Percentiles rank a stretch among this genome's conserved stretches.
Conservation (phyloP, 2,113 vertebrate genomes). For the Caloenas nicobarica region DNA sequence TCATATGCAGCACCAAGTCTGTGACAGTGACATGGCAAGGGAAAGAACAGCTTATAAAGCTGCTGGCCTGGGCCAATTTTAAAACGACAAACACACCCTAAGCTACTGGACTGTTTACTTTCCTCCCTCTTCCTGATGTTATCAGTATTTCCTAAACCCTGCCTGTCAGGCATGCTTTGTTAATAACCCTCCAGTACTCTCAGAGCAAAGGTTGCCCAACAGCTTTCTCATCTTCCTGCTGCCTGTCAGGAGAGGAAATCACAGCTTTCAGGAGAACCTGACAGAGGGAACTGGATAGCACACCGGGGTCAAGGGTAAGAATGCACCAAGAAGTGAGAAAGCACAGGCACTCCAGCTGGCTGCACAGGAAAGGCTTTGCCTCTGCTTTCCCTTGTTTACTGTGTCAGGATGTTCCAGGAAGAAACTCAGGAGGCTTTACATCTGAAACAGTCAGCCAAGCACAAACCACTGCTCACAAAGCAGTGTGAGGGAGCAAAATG, state of each 20-base stretch:
- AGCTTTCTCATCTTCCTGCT: conserved; percentile 82
- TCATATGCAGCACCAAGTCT: neutral
- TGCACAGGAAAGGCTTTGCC: conserved; percentile 69
- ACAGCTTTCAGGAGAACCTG: conserved; percentile 68
- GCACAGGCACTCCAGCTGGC: conserved; percentile 68
- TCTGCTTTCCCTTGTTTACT: conserved; percentile 67
- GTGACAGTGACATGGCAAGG: neutral
- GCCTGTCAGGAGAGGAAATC: conserved; percentile 80
- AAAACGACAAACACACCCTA: conserved; percentile 35
- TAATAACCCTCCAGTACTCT: conserved; percentile 64
- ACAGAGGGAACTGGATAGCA: conserved; percentile 75
- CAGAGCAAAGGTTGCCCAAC: conserved; percentile 81
- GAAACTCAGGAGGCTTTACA: conserved; percentile 32
- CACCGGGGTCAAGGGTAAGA: conserved; percentile 76
- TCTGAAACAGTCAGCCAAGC: neutral
- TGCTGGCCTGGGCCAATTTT: conserved; percentile 29
- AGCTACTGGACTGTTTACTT: conserved; percentile 45
- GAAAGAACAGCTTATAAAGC: conserved; percentile 8
- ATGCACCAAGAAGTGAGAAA: conserved; percentile 74
- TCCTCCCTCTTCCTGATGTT: conserved; percentile 67
- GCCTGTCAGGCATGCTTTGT: conserved; percentile 68
- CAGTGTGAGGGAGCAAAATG: neutral
- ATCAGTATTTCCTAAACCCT: conserved; percentile 75
- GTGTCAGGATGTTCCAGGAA: conserved; percentile 49
- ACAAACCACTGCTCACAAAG: neutral